These are phyloP conservation scores for Dioctria linearis DNA, from an alignment of 2,888 invertebrate species.

Conservation along the genomic window DNA sequence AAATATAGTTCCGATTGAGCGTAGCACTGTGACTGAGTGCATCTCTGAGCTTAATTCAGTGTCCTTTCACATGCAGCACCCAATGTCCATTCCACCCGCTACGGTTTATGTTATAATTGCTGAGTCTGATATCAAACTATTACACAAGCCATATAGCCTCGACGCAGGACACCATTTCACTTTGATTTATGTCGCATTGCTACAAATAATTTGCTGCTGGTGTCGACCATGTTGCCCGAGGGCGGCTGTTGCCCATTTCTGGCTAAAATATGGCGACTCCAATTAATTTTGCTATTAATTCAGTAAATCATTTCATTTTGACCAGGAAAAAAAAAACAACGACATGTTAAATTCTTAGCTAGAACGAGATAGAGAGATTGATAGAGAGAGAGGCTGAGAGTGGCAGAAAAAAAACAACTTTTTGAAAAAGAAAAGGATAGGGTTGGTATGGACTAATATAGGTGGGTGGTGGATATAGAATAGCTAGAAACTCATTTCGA, in stretches of 20 bases:
- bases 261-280: constrained; percentile 55
- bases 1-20: constrained; percentile 10
- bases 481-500: constrained; percentile 15
- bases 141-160: constrained; percentile 29
- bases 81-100: constrained; percentile 45
- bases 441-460: too few species aligned
- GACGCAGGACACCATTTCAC: constrained; percentile 48
- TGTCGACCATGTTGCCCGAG: constrained; percentile 51
- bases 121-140: constrained; percentile 45
- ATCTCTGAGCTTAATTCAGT: constrained; percentile 40
- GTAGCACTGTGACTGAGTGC: constrained; percentile 30
- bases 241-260: constrained; percentile 50
- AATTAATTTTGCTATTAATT: constrained; percentile 58
- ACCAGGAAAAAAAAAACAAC: constrained; percentile 16
- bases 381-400: neutral
- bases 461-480: too few species aligned
- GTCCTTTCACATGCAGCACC: constrained; percentile 41
- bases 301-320: constrained; percentile 57
- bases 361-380: neutral
- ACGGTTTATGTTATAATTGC: constrained; percentile 45
- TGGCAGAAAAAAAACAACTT: neutral
- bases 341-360: constrained; percentile 27
- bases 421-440: too few species aligned
- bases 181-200: constrained; percentile 55
- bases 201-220: constrained; percentile 56